Evolutionary conservation across 1,140 invertebrate species (phyloP), one percentile per base, ranked within the genome.

Genomic region (Elymnias hypermnestra): DNA sequence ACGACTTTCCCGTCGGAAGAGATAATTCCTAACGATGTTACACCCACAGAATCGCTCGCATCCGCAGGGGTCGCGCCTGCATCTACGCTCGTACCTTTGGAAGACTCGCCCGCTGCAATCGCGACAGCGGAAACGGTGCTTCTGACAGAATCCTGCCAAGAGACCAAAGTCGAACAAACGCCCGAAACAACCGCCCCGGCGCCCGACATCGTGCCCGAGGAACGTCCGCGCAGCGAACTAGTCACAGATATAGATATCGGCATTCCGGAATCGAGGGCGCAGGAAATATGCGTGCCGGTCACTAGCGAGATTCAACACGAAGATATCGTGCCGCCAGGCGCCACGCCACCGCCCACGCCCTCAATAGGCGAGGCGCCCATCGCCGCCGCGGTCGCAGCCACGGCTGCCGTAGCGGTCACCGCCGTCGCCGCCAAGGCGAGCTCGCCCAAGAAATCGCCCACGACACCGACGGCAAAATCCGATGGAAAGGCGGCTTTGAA

Each of bases 201-300:
- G 5, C 76, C 79, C 19, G 79, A 81, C 18, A 53, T 81, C 6
- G 61, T 81, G n/a, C 68, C 79, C 8, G 71, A 75, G 3, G 58
- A 68, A 23, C 61, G 59, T 9, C 48, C 53, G n/a, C 64, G 63
- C 25, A 41, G 61, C 15, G 76, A 76, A 28, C 62, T 78, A 46
- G 68, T 83, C 40, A 83, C 76, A 9, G 78, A 83, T 23, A 71
- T 83, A 37, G 74, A 81, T 26, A 72, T 78, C 18, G 79, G 71
- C 31, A 71, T 79, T 19, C 72, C 73, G 7, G 79, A 83, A 50
- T 81, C 71, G 2, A 63, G 63, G 5, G 79, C 77, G 12, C 79
- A 83, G 38, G 81, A 84, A 46, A 84, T 82, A 44, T 81, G 81
- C 53, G 58, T 79, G 23, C 70, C 77, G 3, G 68, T 82, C 28